Evolutionary conservation across 2,888 invertebrate genomes (phyloP).

Genomic region (Xiphydria camelus): DNA sequence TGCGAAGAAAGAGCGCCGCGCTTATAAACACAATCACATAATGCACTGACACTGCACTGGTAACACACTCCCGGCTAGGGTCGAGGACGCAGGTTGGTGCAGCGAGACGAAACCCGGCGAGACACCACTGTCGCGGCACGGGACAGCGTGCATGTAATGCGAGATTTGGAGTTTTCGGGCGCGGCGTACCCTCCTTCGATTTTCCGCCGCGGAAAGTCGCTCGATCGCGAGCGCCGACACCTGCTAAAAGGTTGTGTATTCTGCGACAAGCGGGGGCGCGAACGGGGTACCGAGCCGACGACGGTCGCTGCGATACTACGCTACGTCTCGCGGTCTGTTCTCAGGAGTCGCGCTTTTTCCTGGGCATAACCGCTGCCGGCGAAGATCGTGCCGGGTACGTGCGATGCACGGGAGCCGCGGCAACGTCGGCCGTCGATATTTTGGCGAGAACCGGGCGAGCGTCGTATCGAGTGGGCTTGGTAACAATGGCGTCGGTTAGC

Average conservation of each 20-base stretch:
- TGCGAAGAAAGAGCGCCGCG: conserved; percentile 5
- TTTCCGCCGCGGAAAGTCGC: not conserved
- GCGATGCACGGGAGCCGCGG: too few relatives aligned
- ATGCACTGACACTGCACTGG: conserved; percentile 13
- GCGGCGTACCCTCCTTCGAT: too few relatives aligned
- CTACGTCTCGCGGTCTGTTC: not conserved
- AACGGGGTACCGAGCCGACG: not conserved
- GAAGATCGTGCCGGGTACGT: too few relatives aligned
- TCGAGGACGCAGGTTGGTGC: not conserved
- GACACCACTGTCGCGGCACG: too few relatives aligned
- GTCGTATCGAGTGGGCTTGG: conserved; percentile 19
- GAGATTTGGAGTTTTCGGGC: too few relatives aligned
- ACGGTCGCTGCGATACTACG: not conserved
- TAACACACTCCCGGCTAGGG: too few relatives aligned
- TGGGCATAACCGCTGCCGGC: not conserved
- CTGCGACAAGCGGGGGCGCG: not conserved
- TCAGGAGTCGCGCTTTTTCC: not conserved
- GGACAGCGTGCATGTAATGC: too few relatives aligned
- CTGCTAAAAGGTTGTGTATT: conserved; percentile 8
- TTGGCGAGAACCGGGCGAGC: conserved; percentile 5
- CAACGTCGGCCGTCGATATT: not conserved
- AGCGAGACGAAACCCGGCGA: not conserved
- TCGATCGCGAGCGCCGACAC: conserved; percentile 6
- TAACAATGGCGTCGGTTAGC: conserved; percentile 35
- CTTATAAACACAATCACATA: conserved; percentile 14